Conservation (phyloP, 2,797 vertebrate genomes). For the Babyrousa celebensis region DNA sequence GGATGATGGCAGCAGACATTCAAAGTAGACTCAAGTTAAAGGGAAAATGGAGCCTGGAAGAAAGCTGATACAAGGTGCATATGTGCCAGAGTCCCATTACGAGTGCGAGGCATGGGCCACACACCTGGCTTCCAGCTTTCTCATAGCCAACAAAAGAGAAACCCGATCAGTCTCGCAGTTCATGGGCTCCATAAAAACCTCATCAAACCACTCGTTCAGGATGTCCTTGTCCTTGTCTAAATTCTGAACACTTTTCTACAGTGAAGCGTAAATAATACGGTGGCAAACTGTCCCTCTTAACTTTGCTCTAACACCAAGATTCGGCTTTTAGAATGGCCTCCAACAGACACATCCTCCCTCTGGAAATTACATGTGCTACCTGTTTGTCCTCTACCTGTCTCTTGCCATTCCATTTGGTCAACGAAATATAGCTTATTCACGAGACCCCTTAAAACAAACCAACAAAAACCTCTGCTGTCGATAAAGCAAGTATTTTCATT, state of each 20-base stretch:
- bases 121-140: constrained; percentile 51
- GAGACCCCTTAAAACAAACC: constrained; percentile 11
- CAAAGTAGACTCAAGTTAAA: constrained; percentile 38
- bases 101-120: neutral
- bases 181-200: constrained; percentile 9
- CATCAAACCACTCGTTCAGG: neutral
- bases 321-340: constrained; percentile 22
- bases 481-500: constrained; percentile 66
- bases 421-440: constrained; percentile 58
- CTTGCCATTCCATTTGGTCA: constrained; percentile 65
- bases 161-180: constrained; percentile 1
- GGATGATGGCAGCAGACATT: constrained; percentile 4
- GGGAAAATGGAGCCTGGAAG: neutral
- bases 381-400: constrained; percentile 34
- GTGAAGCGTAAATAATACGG: constrained; percentile 23
- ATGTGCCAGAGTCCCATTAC: constrained; percentile 9
- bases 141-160: constrained; percentile 68
- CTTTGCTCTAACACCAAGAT: constrained; percentile 7
- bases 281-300: constrained; percentile 45
- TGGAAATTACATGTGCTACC: constrained; percentile 1
- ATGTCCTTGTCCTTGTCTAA: constrained; percentile 54
- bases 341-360: constrained; percentile 10
- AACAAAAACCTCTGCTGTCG: neutral
- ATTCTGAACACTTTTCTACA: constrained; percentile 48
- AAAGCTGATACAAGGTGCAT: constrained; percentile 37